Percentiles rank a stretch among this genome's conserved stretches.
phyloP scores from a whole-genome alignment of 2,113 vertebrate genomes.

The Alethe diademata region DNA sequence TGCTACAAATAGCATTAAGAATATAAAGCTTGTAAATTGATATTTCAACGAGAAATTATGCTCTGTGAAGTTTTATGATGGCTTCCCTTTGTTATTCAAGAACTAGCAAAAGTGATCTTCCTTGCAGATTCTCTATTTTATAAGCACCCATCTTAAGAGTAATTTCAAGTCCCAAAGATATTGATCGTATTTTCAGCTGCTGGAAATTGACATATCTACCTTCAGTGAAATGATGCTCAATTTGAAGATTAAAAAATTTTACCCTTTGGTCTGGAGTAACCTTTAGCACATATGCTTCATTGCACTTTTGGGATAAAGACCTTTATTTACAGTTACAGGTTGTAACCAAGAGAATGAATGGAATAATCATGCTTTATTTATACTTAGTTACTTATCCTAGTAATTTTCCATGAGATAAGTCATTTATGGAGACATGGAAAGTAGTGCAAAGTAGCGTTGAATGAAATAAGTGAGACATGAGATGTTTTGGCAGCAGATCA shows the following conservation, averaged over 20 bases:
- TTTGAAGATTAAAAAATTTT: neutral
- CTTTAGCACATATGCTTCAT: neutral
- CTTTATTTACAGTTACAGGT: neutral
- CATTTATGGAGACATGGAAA: neutral
- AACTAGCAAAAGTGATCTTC: neutral
- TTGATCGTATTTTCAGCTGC: neutral
- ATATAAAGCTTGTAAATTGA: no score
- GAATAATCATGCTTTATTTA: neutral
- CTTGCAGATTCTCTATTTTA: neutral
- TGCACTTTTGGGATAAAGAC: neutral
- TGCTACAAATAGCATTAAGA: no score
- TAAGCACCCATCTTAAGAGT: neutral
- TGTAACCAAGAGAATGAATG: neutral
- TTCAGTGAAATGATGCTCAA: neutral
- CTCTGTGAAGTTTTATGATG: neutral
- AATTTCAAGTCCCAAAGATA: neutral
- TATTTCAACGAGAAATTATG: neutral
- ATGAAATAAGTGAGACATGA: neutral
- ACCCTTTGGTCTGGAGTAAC: neutral
- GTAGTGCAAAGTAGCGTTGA: neutral
- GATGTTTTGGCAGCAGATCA: neutral
- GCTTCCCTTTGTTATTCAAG: neutral
- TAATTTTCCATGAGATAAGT: neutral
- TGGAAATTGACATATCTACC: neutral
- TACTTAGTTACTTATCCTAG: neutral